Evolutionary conservation across 2,797 vertebrate genomes (phyloP).

Genomic region (Myotis pilosus): DNA sequence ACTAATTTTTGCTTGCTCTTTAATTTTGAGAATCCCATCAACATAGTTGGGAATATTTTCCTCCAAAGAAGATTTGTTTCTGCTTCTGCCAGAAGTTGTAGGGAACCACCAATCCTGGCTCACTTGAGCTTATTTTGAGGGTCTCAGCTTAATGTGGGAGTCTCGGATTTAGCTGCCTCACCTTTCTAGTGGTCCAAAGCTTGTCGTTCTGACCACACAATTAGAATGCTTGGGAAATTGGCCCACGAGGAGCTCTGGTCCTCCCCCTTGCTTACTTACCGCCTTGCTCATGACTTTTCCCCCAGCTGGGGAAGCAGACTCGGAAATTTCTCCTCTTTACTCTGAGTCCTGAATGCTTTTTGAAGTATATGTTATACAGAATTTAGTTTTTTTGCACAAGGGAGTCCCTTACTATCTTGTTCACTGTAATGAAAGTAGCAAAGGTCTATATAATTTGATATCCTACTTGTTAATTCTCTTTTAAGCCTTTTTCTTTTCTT

Average conservation of each 20-base stretch:
- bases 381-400: slow-evolving; percentile 22
- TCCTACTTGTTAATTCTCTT: not conserved
- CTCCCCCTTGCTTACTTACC: not conserved
- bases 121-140: not conserved
- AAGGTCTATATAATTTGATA: slow-evolving; percentile 3
- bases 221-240: not conserved
- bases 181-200: not conserved
- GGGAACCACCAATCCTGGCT: not conserved
- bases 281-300: not conserved
- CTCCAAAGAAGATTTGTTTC: not conserved
- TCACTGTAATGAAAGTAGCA: not conserved
- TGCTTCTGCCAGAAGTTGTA: not conserved
- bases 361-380: not conserved
- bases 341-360: slow-evolving; percentile 25
- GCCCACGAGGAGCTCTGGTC: not conserved
- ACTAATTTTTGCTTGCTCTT: slow-evolving; percentile 25
- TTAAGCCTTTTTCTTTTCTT: slow-evolving; percentile 2
- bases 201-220: not conserved
- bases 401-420: not conserved
- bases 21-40: slow-evolving; percentile 14
- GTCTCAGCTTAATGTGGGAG: not conserved
- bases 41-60: not conserved
- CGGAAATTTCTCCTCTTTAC: not conserved
- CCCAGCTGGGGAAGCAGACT: not conserved
- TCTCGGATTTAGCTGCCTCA: not conserved